A percentile compares a stretch with the other conserved stretches of the same genome.
Conservation (phyloP, 37 sponge, comb jelly and placozoan genomes). For the Oopsacas minuta region DNA sequence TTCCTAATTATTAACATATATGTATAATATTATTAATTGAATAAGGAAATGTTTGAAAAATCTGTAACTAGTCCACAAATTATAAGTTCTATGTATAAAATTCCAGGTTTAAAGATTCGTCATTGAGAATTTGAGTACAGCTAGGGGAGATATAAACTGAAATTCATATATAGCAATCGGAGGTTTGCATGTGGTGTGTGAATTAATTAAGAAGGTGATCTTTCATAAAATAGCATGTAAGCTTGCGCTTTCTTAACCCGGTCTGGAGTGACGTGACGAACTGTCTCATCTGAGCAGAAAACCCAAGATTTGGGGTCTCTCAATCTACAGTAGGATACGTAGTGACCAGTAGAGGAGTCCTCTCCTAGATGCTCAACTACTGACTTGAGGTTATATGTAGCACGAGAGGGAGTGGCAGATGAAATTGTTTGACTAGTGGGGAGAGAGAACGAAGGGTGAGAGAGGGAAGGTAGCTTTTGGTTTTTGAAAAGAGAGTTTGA, state of each 20-base stretch:
- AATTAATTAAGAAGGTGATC: neutral
- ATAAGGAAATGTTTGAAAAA: neutral
- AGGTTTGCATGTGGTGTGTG: neutral
- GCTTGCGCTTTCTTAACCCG: neutral
- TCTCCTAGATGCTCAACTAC: constrained; percentile 6
- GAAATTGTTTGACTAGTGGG: neutral
- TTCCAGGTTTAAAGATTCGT: neutral
- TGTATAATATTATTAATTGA: too few species aligned
- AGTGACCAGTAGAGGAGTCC: constrained; percentile 8
- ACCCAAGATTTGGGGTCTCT: neutral
- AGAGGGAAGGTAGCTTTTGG: neutral
- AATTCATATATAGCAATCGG: neutral
- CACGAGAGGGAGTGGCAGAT: neutral
- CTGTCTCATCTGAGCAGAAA: neutral
- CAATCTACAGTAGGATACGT: neutral
- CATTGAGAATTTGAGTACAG: neutral
- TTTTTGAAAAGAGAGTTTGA: neutral
- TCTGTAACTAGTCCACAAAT: neutral
- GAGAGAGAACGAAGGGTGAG: neutral
- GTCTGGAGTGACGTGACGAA: neutral
- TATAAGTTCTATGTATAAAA: neutral
- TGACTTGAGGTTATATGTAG: neutral
- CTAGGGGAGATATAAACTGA: neutral
- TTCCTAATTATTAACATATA: too few species aligned
- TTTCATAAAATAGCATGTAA: neutral